A percentile compares a stretch with the other conserved stretches of the same genome.
These are phyloP conservation scores for Belgica antarctica DNA, from an alignment of 2,888 invertebrate species.

Conservation along the genomic window DNA sequence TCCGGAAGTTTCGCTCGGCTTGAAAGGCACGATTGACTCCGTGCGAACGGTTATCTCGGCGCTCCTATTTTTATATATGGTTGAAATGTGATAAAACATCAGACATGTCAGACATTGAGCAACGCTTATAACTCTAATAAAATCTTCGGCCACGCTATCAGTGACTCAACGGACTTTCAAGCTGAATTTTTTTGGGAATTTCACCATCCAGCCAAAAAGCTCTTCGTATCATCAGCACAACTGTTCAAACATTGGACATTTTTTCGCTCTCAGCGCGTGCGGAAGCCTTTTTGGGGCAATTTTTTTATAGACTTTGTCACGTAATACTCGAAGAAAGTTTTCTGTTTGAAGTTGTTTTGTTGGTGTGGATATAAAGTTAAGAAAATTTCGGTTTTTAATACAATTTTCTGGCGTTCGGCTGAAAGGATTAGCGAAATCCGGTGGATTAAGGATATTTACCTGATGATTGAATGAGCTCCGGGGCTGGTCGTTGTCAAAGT, in stretches of 20 bases:
- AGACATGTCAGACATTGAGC: not conserved
- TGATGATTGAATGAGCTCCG: not conserved
- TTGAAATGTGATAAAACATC: constrained; percentile 7
- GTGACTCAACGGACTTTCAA: not conserved
- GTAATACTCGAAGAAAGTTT: not conserved
- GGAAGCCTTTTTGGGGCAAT: not conserved
- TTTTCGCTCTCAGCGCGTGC: not conserved
- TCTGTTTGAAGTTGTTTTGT: not conserved
- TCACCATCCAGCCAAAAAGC: not conserved
- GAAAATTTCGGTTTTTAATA: not conserved
- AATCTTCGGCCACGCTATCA: not conserved
- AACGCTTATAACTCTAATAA: not conserved
- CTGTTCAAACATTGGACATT: no score
- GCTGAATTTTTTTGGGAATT: not conserved
- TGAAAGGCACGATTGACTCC: not conserved
- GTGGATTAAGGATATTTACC: not conserved
- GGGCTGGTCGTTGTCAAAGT: constrained; percentile 13
- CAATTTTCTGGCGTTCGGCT: not conserved
- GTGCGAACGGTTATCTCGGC: not conserved
- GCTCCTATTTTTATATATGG: constrained; percentile 17
- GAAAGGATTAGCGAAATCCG: not conserved
- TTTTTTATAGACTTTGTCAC: no score
- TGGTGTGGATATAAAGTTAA: not conserved
- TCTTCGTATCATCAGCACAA: no score
- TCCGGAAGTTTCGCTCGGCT: not conserved